Evolutionary conservation across 2,888 invertebrate genomes (phyloP).

Genomic region (Cephus pygmeus): DNA sequence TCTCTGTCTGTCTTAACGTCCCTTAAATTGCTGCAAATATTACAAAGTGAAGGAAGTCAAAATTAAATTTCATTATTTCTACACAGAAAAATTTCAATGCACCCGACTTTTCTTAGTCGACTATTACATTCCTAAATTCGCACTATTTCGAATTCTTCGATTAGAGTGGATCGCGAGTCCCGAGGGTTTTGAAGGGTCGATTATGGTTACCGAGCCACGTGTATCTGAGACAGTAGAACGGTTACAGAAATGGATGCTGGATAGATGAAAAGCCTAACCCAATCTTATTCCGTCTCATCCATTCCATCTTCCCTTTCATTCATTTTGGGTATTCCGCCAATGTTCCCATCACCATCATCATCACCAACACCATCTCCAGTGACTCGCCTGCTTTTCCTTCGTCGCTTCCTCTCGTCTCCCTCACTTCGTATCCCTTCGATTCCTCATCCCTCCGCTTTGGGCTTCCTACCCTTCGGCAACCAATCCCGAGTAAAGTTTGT

Average conservation of each 20-base stretch:
- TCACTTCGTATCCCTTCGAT: slow-evolving; percentile 9
- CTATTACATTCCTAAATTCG: background rate
- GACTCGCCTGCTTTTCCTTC: background rate
- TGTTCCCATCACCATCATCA: slow-evolving; percentile 6
- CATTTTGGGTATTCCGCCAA: background rate
- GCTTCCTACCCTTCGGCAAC: slow-evolving; percentile 60
- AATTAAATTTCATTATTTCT: background rate
- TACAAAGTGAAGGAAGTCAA: background rate
- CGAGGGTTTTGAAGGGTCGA: slow-evolving; percentile 32
- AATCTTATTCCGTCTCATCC: slow-evolving; percentile 46
- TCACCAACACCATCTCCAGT: background rate
- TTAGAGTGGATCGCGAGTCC: slow-evolving; percentile 40
- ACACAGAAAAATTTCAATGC: background rate
- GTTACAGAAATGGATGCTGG: slow-evolving; percentile 42
- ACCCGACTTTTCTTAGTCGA: background rate
- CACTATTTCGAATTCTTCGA: background rate
- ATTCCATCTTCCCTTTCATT: slow-evolving; percentile 43
- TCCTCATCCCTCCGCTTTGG: slow-evolving; percentile 15
- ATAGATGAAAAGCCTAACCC: slow-evolving; percentile 59
- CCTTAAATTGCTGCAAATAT: background rate
- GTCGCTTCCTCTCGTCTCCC: background rate
- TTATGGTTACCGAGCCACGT: slow-evolving; percentile 31
- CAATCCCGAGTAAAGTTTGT: slow-evolving; percentile 65
- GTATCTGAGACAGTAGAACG: slow-evolving; percentile 19
- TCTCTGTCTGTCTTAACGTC: background rate